These are phyloP conservation scores for Pelodiscus sinensis DNA, from an alignment of 2,113 vertebrate genomes.

Conservation along the genomic window DNA sequence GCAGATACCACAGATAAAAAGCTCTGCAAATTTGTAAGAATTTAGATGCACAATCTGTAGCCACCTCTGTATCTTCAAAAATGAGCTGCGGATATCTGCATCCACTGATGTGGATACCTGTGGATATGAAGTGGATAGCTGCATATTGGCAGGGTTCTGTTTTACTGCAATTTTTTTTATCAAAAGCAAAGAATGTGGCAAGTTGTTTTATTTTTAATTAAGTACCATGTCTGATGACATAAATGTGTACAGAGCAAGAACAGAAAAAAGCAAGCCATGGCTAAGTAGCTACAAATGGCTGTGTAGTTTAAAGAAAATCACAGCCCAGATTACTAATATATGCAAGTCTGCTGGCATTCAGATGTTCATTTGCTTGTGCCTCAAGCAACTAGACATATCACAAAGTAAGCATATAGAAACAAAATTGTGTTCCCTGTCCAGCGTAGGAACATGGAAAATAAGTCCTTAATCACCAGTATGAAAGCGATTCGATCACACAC, in stretches of 20 bases:
- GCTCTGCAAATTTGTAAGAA: too few species aligned
- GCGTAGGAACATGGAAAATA: not conserved
- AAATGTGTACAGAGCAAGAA: not conserved
- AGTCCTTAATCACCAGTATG: not conserved
- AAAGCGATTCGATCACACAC: not conserved
- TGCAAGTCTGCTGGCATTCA: not conserved
- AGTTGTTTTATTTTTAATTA: not conserved
- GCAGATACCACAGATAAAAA: too few species aligned
- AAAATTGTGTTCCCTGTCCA: not conserved
- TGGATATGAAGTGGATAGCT: too few species aligned
- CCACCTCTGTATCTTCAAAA: too few species aligned
- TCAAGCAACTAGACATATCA: not conserved
- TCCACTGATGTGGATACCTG: too few species aligned
- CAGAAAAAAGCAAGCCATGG: not conserved
- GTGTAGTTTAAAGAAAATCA: not conserved
- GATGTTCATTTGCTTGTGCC: not conserved
- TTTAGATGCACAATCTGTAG: too few species aligned
- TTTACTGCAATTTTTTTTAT: not conserved
- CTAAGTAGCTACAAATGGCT: not conserved
- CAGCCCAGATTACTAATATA: not conserved
- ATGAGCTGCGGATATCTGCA: too few species aligned
- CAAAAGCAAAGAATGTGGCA: not conserved
- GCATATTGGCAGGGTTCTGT: too few species aligned
- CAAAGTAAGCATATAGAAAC: slow-evolving; percentile 14
- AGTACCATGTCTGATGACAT: not conserved